Evolutionary conservation across 2,888 invertebrate species (phyloP).

Genomic region (Drosophila mayaguana): DNA sequence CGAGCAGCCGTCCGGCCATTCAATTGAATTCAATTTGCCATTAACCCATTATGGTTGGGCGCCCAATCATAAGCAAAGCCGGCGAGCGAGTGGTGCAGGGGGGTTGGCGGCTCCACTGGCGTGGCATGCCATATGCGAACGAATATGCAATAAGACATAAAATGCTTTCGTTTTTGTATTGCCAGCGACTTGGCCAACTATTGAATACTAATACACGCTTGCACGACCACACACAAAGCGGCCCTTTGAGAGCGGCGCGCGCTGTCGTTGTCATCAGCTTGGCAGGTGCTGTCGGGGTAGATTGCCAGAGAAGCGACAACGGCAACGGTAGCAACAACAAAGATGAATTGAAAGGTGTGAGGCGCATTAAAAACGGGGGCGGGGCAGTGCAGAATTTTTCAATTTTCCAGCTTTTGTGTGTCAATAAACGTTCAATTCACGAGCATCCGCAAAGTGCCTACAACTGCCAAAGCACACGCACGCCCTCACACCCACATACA

Average conservation of each 20-base stretch:
- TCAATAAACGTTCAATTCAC: constrained; percentile 81
- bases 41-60: constrained; percentile 78
- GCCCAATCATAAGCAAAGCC: constrained; percentile 70
- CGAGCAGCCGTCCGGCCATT: constrained; percentile 37
- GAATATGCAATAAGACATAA: constrained; percentile 80
- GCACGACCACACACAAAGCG: constrained; percentile 68
- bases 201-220: constrained; percentile 75
- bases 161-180: constrained; percentile 41
- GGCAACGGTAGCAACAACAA: constrained; percentile 26
- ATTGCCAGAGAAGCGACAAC: constrained; percentile 41
- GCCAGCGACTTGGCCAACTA: constrained; percentile 65
- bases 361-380: constrained; percentile 56
- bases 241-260: constrained; percentile 62
- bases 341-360: constrained; percentile 59
- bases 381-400: constrained; percentile 72
- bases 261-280: constrained; percentile 52
- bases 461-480: constrained; percentile 65
- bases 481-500: background rate
- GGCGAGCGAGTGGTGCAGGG: background rate
- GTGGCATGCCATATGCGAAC: constrained; percentile 30
- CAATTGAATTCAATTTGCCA: constrained; percentile 79
- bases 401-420: constrained; percentile 80
- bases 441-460: constrained; percentile 78
- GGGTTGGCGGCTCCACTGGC: background rate
- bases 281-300: constrained; percentile 46